Percentiles rank a stretch among this genome's conserved stretches.
Evolutionary conservation across 2,888 invertebrate genomes (phyloP).

Genomic region (Caenorhabditis macrosperma): DNA sequence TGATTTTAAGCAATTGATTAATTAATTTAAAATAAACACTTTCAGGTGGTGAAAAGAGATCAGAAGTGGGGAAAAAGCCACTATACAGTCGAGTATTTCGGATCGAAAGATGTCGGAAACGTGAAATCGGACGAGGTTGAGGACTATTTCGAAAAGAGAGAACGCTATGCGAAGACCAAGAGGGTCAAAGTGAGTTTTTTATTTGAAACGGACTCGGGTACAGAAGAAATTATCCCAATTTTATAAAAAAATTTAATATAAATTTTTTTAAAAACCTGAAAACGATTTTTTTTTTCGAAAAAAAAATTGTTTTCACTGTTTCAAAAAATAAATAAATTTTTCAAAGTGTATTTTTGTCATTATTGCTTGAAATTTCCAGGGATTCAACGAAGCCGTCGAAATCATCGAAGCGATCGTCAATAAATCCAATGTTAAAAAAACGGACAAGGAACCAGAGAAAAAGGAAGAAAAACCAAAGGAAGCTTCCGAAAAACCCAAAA

Average conservation of each 20-base stretch:
- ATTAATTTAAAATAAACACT: too few relatives aligned
- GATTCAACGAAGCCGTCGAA: slow-evolving; percentile 37
- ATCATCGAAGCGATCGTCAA: slow-evolving; percentile 24
- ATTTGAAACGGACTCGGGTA: too few relatives aligned
- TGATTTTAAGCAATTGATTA: background rate
- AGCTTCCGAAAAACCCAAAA: background rate
- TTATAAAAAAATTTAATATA: too few relatives aligned
- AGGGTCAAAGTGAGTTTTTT: slow-evolving; percentile 29
- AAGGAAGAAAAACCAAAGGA: background rate
- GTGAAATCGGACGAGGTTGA: slow-evolving; percentile 27
- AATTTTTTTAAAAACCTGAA: background rate
- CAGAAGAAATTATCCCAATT: too few relatives aligned
- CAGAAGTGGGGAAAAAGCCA: slow-evolving; percentile 16
- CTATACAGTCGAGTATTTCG: slow-evolving; percentile 30
- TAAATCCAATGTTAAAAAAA: slow-evolving; percentile 13
- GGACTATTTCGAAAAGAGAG: slow-evolving; percentile 41
- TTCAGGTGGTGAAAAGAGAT: slow-evolving; percentile 22
- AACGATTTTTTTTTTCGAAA: background rate
- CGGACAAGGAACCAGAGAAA: background rate
- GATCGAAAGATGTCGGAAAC: slow-evolving; percentile 13
- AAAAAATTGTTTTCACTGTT: background rate
- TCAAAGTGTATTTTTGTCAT: too few relatives aligned
- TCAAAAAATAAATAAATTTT: too few relatives aligned
- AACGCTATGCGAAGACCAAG: slow-evolving; percentile 21
- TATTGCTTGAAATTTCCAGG: too few relatives aligned